A percentile compares a stretch with the other conserved stretches of the same genome.
These are phyloP conservation scores for Spinibarbus caldwelli DNA, from an alignment of 2,797 vertebrate genomes.

Conservation along the genomic window DNA sequence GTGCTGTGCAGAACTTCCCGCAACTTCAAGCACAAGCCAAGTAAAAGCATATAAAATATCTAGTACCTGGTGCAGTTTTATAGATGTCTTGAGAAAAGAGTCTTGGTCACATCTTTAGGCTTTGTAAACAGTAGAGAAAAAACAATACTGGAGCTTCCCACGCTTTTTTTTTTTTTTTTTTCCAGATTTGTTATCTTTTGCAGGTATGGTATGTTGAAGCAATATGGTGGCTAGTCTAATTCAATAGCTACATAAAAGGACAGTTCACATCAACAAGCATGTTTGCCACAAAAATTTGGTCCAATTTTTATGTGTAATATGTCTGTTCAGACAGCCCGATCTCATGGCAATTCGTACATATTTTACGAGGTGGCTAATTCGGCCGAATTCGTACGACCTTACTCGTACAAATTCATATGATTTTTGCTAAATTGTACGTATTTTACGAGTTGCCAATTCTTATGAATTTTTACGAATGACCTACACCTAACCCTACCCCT, in stretches of 20 bases:
- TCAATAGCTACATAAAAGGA: background rate
- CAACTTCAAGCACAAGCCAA: background rate
- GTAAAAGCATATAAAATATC: background rate
- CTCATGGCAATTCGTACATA: too few relatives aligned
- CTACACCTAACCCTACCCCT: too few relatives aligned
- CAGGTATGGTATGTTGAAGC: too few relatives aligned
- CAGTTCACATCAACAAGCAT: background rate
- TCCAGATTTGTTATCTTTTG: too few relatives aligned
- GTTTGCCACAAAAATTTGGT: background rate
- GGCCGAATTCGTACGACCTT: too few relatives aligned
- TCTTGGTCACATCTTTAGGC: background rate
- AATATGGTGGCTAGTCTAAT: background rate
- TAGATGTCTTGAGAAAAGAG: background rate
- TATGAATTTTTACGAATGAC: too few relatives aligned
- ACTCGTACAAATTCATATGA: too few relatives aligned
- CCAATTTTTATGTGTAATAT: background rate
- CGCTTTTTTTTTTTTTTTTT: background rate
- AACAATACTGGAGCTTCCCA: background rate
- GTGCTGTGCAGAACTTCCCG: background rate
- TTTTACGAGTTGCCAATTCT: too few relatives aligned
- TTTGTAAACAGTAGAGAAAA: background rate
- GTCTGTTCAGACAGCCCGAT: too few relatives aligned
- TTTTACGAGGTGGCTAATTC: too few relatives aligned
- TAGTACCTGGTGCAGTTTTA: background rate
- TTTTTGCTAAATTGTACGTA: too few relatives aligned